A percentile compares a stretch with the other conserved stretches of the same genome.
phyloP scores from a whole-genome alignment of 2,888 invertebrate genomes.

The Zygogramma bicolorata region DNA sequence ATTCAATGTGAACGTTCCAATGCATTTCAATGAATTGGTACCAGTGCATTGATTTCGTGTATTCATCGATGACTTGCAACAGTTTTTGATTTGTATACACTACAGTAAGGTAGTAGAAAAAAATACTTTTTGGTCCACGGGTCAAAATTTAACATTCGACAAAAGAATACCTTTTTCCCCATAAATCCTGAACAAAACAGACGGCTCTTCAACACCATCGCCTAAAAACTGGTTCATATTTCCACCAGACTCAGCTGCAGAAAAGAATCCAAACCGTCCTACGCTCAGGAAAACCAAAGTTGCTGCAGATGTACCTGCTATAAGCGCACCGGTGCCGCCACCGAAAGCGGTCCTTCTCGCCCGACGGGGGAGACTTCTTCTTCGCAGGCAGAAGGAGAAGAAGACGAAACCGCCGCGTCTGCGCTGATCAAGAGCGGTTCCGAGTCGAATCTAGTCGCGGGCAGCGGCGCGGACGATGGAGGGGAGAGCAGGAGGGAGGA shows the following conservation, averaged over 20 bases:
- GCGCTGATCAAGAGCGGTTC: constrained; percentile 11
- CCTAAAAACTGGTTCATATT: not conserved
- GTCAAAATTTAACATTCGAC: no score
- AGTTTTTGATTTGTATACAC: no score
- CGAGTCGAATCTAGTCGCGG: not conserved
- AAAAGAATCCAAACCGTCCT: constrained; percentile 57
- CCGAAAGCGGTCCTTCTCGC: constrained; percentile 53
- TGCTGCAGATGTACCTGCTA: constrained; percentile 65
- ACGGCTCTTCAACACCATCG: no score
- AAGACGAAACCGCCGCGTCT: constrained; percentile 14
- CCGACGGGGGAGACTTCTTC: constrained; percentile 22
- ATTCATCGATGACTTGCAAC: no score
- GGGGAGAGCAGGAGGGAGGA: constrained; percentile 32
- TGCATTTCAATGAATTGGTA: no score
- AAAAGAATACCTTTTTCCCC: no score
- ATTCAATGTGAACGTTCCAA: no score
- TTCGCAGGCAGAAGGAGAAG: no score
- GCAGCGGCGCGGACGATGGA: constrained; percentile 25
- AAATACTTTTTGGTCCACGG: no score
- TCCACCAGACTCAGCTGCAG: not conserved
- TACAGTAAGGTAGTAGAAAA: no score
- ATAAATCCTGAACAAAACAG: no score
- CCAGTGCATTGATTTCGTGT: no score
- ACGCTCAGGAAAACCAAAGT: constrained; percentile 51
- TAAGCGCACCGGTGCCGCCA: constrained; percentile 55